Base-by-base conservation (phyloP, 2,113 vertebrate species). In the Vidua macroura region DNA sequence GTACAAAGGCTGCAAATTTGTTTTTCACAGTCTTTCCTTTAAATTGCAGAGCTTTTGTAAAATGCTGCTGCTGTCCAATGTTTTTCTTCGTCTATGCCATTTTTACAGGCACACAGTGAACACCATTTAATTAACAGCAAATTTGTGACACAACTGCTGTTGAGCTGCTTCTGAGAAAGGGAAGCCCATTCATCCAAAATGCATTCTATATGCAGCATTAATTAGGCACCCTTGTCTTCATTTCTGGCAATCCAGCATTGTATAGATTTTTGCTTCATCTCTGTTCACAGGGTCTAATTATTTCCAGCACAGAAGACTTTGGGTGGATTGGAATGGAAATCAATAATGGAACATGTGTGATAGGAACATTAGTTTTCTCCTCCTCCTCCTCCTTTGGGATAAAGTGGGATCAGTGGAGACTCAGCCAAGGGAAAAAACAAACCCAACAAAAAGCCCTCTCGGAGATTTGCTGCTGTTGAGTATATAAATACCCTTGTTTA, bases 51-150 rank as follows among this genome's bases (percentile, higher is more conserved):
- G 85, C 28, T 93, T 92, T 86, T 96, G 62, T 46, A 59, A 80
- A 88, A 93, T 15, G 55, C 75, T 95, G 76, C 66, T 53, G 52
- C 89, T 44, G 77, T 60, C 89, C 63, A 83, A 68, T 18, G 33
- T 90, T 51, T 66, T 69, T 70, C 63, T 66, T 17, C 2, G 46
- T 77, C 58, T n/a, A 30, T 66, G 93, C 74, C 95, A 93, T 48
- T 96, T 75, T 91, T 95, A 96, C 92, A 97, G 89, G 95, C 95
- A 95, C 90, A 67, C 31, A 79, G 74, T 10, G 86, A 97, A 95
- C 94, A 73, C 93, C 94, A 95, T 92, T 95, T 98, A 97, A 97
- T 98, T 98, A 98, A 93, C 95, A 72, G 90, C 56, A 93, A 85
- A 94, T 91, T 68, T 63, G 90, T 96, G 93, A 96, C 95, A 97